Conservation (phyloP, 2,113 vertebrate species). For the Pagrus major region DNA sequence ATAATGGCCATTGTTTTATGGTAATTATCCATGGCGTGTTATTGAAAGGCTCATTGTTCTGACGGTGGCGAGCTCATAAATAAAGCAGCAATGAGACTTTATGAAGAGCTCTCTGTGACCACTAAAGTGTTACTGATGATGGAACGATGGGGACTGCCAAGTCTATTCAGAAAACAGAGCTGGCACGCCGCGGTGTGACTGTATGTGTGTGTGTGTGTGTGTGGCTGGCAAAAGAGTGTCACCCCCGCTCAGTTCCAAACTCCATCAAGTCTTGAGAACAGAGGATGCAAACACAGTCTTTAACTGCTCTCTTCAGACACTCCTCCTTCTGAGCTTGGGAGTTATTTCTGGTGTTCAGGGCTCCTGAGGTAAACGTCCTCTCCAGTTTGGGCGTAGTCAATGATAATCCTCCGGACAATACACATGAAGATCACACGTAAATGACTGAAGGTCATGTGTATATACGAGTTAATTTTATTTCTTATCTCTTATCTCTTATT, state of each 20-base stretch:
- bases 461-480: too few species aligned
- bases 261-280: conserved; percentile 12
- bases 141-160: conserved; percentile 49
- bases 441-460: too few species aligned
- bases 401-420: neutral
- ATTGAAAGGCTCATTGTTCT: conserved; percentile 73
- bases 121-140: conserved; percentile 71
- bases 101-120: conserved; percentile 64
- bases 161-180: conserved; percentile 53
- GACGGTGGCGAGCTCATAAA: conserved; percentile 65
- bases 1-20: conserved; percentile 71
- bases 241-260: conserved; percentile 12
- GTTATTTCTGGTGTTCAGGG: neutral
- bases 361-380: neutral
- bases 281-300: conserved; percentile 5
- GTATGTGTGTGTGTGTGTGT: conserved; percentile 22
- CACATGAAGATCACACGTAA: too few species aligned
- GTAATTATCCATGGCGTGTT: conserved; percentile 65
- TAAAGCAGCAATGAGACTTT: conserved; percentile 65
- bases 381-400: neutral
- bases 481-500: too few species aligned
- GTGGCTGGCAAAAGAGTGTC: neutral
- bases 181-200: conserved; percentile 31
- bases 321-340: neutral
- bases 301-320: neutral